These are phyloP conservation scores for human DNA, from an alignment of 2,113 vertebrate species.

Conservation along the genomic window DNA sequence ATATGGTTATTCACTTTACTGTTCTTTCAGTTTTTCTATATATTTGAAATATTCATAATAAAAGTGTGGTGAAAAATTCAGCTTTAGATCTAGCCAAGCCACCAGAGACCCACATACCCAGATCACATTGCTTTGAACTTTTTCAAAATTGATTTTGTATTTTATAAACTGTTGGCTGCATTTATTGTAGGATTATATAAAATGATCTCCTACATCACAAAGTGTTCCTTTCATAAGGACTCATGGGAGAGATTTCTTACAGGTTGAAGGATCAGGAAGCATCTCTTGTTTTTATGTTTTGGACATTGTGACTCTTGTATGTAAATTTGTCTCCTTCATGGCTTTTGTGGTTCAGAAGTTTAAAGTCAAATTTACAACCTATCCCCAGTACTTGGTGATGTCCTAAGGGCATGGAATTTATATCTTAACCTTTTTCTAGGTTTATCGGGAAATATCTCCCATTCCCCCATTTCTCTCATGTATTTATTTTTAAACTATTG, in stretches of 20 bases:
- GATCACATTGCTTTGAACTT: not conserved
- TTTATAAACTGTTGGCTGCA: conserved; percentile 1
- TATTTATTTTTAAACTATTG: conserved; percentile 11
- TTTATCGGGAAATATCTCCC: not conserved
- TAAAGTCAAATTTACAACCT: conserved; percentile 36
- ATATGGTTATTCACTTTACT: not conserved
- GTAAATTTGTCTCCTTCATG: conserved; percentile 54
- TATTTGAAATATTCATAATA: conserved; percentile 2
- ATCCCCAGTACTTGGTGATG: not conserved
- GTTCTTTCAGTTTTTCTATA: not conserved
- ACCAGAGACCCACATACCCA: not conserved
- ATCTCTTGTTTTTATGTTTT: conserved; percentile 41
- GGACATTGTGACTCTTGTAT: not conserved
- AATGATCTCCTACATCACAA: not conserved
- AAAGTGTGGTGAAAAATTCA: not conserved
- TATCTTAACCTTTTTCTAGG: not conserved
- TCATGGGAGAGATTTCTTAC: conserved; percentile 6
- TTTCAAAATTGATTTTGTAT: conserved; percentile 50
- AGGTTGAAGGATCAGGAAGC: not conserved
- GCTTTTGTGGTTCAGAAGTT: conserved; percentile 32
- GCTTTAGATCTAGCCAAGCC: not conserved
- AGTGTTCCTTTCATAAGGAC: not conserved
- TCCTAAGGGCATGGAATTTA: not conserved
- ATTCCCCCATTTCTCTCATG: not conserved
- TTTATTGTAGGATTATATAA: conserved; percentile 38